A percentile compares a stretch with the other conserved stretches of the same genome.
phyloP scores from a whole-genome alignment of 1,140 invertebrate species.

The Drosophila littoralis region DNA sequence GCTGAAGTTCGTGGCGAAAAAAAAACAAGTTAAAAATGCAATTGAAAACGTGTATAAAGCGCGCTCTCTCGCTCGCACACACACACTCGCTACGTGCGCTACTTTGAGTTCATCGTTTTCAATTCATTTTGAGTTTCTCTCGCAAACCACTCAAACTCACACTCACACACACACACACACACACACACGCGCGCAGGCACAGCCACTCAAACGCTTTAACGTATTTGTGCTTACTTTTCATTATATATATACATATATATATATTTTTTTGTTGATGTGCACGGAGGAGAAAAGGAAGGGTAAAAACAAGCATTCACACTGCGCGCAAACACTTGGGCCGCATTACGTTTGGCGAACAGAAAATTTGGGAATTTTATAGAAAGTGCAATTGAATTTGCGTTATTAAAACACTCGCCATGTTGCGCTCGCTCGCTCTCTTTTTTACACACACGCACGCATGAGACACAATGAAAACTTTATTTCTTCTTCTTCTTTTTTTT shows the following conservation, averaged over 20 bases:
- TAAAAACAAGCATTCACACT: conserved; percentile 42
- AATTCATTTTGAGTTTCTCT: conserved; percentile 80
- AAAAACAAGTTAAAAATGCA: conserved; percentile 71
- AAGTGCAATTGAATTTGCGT: conserved; percentile 53
- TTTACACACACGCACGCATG: conserved; percentile 44
- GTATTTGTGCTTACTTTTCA: conserved; percentile 55
- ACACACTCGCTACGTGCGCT: conserved; percentile 59
- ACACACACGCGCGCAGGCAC: conserved; percentile 5
- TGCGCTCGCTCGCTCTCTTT: conserved; percentile 49
- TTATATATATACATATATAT: conserved; percentile 32
- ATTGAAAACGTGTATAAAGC: conserved; percentile 54
- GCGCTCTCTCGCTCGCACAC: conserved; percentile 25
- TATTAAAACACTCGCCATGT: conserved; percentile 67
- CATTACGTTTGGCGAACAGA: conserved; percentile 34
- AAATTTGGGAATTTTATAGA: conserved; percentile 36
- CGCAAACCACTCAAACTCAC: conserved; percentile 52
- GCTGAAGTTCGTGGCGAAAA: conserved; percentile 44
- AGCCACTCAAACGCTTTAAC: conserved; percentile 20
- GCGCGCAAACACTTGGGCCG: conserved; percentile 41
- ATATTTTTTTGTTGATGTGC: conserved; percentile 34
- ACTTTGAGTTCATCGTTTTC: conserved; percentile 81
- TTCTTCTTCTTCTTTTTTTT: conserved; percentile 13
- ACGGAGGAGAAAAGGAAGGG: conserved; percentile 11
- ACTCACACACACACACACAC: conserved; percentile 16
- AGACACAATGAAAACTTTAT: conserved; percentile 40